Percentiles rank a stretch among this genome's conserved stretches.
Evolutionary conservation across 2,113 vertebrate genomes (phyloP).

Genomic region (Ginglymostoma cirratum): DNA sequence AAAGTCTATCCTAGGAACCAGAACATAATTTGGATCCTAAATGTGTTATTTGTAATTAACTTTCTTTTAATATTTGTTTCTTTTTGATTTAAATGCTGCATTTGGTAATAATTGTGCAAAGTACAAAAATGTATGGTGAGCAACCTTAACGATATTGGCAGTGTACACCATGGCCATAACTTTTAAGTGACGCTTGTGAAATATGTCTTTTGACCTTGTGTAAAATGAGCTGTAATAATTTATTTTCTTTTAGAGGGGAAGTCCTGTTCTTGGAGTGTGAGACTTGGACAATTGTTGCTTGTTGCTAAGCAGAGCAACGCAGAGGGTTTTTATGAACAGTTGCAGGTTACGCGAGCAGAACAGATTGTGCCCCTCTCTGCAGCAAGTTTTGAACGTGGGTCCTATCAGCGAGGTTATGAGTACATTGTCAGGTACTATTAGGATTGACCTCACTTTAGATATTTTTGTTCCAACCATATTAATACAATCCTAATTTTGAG

Average conservation of each 20-base stretch:
- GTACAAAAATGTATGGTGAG: neutral
- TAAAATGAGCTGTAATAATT: neutral
- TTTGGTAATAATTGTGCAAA: neutral
- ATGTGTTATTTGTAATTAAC: neutral
- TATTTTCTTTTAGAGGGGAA: constrained; percentile 62
- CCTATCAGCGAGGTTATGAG: constrained; percentile 95
- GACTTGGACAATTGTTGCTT: constrained; percentile 80
- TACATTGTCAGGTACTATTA: constrained; percentile 79
- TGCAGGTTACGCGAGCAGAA: constrained; percentile 83
- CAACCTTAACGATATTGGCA: neutral
- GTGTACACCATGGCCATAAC: neutral
- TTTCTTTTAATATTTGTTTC: neutral
- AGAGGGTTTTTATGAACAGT: constrained; percentile 69
- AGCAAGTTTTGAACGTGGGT: constrained; percentile 94
- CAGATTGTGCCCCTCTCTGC: constrained; percentile 96
- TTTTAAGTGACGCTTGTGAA: neutral
- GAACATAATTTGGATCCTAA: neutral
- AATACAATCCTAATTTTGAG: neutral
- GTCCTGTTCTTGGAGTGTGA: constrained; percentile 83
- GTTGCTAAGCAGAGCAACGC: constrained; percentile 79
- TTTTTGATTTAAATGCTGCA: neutral
- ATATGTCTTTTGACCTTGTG: neutral
- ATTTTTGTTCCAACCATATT: neutral
- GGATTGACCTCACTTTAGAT: neutral
- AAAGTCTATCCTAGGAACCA: neutral